phyloP scores from a whole-genome alignment of 2,797 vertebrate genomes.

The Syndactyla subalaris region DNA sequence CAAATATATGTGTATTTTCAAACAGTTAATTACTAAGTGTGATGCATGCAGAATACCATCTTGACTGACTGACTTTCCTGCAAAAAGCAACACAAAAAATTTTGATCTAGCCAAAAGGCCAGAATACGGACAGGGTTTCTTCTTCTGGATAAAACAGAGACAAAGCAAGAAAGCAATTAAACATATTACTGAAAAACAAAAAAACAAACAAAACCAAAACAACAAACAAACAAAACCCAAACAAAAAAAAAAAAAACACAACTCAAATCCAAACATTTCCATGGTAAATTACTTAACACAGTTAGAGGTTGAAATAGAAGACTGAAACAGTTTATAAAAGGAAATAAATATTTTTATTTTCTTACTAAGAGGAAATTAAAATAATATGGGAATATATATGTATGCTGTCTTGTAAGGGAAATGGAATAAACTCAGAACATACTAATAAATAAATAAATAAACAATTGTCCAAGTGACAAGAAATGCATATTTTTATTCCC shows the following conservation, averaged over 20 bases:
- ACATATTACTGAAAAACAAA: neutral
- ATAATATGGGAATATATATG: neutral
- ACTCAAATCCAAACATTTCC: neutral
- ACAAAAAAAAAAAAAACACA: too few species aligned
- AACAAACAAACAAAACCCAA: neutral
- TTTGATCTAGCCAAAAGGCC: neutral
- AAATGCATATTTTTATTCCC: neutral
- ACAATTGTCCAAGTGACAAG: neutral
- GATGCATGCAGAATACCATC: neutral
- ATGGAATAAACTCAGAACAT: neutral
- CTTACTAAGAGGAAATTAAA: constrained; percentile 33
- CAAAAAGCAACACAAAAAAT: neutral
- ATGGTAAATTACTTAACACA: neutral
- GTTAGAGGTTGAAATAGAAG: constrained; percentile 3
- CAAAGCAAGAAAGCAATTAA: constrained; percentile 33
- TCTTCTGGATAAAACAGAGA: neutral
- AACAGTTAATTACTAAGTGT: neutral
- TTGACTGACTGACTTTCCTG: neutral
- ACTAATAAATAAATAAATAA: constrained; percentile 31
- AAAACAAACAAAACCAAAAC: too few species aligned
- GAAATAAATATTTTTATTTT: neutral
- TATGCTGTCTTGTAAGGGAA: neutral
- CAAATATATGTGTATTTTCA: neutral
- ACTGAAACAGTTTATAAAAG: neutral
- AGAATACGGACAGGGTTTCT: neutral